phyloP scores from a whole-genome alignment of 2,113 vertebrate species.

The Hippocampus barbouri region DNA sequence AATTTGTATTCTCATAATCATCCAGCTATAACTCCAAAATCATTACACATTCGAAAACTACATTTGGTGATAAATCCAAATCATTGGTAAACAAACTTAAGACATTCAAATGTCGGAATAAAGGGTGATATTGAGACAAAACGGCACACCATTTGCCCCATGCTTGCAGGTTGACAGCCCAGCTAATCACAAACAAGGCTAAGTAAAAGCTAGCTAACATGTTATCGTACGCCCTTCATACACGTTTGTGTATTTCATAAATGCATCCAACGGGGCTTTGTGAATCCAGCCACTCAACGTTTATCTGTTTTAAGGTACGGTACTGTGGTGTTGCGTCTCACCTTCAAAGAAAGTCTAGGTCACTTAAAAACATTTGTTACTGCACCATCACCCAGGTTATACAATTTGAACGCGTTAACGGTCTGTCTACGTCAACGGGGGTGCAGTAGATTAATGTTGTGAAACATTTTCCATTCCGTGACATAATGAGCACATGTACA shows the following conservation, averaged over 20 bases:
- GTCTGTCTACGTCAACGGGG: not conserved
- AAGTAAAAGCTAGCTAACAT: slow-evolving; percentile 41
- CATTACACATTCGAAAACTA: too few relatives aligned
- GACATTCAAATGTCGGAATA: too few relatives aligned
- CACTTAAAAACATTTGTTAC: slow-evolving; percentile 60
- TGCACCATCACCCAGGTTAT: slow-evolving; percentile 31
- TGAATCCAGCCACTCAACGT: not conserved
- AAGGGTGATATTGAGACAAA: too few relatives aligned
- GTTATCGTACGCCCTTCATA: slow-evolving; percentile 13
- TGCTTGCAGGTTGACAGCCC: slow-evolving; percentile 22
- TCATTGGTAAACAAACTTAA: too few relatives aligned
- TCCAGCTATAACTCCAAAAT: too few relatives aligned
- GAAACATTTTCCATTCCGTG: not conserved
- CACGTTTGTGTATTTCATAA: not conserved
- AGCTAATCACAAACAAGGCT: slow-evolving; percentile 32
- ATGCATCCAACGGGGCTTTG: not conserved
- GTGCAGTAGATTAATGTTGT: accelerated
- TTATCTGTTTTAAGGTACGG: not conserved
- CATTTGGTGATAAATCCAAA: too few relatives aligned
- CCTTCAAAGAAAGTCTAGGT: slow-evolving; percentile 67
- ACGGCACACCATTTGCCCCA: slow-evolving; percentile 2
- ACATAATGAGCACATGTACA: accelerated
- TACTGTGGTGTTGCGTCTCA: slow-evolving; percentile 37
- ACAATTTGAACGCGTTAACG: slow-evolving; percentile 22
- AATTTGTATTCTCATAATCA: too few relatives aligned